Evolutionary conservation across 2,113 vertebrate genomes (phyloP).

Genomic region (Engraulis encrasicolus): DNA sequence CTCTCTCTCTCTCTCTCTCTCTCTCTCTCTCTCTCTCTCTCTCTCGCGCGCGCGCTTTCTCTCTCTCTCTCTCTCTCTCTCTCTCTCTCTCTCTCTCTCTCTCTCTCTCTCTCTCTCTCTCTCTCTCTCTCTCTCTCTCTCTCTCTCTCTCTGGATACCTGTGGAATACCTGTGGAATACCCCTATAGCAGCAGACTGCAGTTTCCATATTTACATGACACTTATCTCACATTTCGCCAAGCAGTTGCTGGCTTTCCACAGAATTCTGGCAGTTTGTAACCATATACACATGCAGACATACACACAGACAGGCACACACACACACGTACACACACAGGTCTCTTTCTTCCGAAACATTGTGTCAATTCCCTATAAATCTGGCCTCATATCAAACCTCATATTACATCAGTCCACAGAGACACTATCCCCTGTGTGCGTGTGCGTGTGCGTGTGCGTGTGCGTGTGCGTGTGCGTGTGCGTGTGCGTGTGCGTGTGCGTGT

Average conservation of each 20-base stretch:
- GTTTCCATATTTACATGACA: no score
- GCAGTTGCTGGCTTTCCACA: no score
- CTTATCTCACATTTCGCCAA: no score
- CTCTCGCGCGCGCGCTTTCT: no score
- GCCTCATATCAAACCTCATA: neutral
- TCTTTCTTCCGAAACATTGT: neutral
- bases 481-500: neutral
- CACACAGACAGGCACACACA: slow-evolving; percentile 22
- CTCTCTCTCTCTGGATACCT: no score
- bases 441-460: neutral
- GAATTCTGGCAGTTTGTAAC: neutral
- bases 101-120: no score
- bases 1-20: neutral
- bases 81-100: neutral
- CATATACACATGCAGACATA: slow-evolving; percentile 1
- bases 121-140: no score
- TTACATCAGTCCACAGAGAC: neutral
- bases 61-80: neutral
- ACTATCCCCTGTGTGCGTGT: neutral
- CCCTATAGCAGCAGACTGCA: no score
- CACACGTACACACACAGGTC: slow-evolving; percentile 3
- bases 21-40: neutral
- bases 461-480: neutral
- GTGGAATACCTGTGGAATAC: no score
- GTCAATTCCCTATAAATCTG: neutral